Base-by-base conservation (phyloP, 2,888 invertebrate genomes). In the Heliconius erato region DNA sequence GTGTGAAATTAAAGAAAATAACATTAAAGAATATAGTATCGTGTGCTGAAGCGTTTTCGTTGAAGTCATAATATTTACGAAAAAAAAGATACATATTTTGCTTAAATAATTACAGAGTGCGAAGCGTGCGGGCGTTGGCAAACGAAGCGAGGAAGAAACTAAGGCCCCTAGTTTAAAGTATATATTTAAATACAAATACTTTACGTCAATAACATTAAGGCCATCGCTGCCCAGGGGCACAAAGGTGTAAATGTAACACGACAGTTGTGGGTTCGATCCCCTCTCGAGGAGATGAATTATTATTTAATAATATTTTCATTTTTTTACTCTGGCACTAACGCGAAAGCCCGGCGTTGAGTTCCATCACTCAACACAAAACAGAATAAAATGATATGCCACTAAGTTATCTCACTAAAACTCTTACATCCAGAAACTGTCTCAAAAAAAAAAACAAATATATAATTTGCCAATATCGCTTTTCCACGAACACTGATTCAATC, bases 401-500 rank as follows among this genome's bases (percentile, higher is more conserved):
- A 11, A n/a, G 9, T n/a, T n/a, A 11, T n/a, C 9, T 63, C n/a
- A 59, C 59, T n/a, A 23, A 59, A n/a, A n/a, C 0, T 59, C 7
- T 6, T 2, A n/a, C n/a, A 63, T 63, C 11, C 3, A 63, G 9
- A 63, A n/a, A 11, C 3, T 63, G 11, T n/a, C 23, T n/a, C 19
- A 5, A 19, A 49, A 23, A n/a, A n/a, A n/a, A 54, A 54, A 54
- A 67, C 12, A 69, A n/a, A 35, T 4, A 69, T 72, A 26, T 72
- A 26, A 44, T 40, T 74, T 32, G 12, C n/a, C 59, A 63, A n/a
- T 76, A 72, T 44, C 3, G 40, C n/a, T n/a, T 74, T 32, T 28
- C 49, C 32, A 74, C 28, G 74, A 54, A 11, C 28, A 44, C 40
- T 49, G 67, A 49, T 44, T 65, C 44, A 69, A 79, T 69, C 35